Percentiles rank a stretch among this genome's conserved stretches.
Evolutionary conservation across 2,888 invertebrate species (phyloP).

Genomic region (Glyphotaelius pellucidus): DNA sequence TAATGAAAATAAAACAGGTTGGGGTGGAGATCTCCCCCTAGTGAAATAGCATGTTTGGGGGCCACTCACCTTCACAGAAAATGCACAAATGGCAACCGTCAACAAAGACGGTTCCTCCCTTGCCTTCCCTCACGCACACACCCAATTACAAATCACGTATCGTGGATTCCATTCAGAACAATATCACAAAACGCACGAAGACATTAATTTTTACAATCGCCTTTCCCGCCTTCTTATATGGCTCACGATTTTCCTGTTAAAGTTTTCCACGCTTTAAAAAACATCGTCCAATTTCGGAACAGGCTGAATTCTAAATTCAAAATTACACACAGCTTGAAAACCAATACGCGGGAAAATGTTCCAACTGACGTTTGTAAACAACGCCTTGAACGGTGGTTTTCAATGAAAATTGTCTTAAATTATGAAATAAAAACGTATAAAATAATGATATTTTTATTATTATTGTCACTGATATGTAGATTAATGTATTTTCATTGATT

Average conservation of each 20-base stretch:
- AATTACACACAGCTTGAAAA: slow-evolving; percentile 1
- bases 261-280: slow-evolving; percentile 22
- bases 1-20: neutral
- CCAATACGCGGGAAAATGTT: slow-evolving; percentile 47
- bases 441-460: neutral
- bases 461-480: slow-evolving; percentile 40
- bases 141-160: slow-evolving; percentile 48
- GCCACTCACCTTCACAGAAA: slow-evolving; percentile 66
- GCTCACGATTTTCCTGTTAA: neutral
- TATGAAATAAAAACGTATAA: neutral
- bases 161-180: slow-evolving; percentile 36
- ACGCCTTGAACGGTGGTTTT: slow-evolving; percentile 10
- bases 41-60: slow-evolving; percentile 29
- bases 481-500: slow-evolving; percentile 24
- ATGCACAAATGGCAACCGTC: slow-evolving; percentile 56
- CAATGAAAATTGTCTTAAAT: neutral
- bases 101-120: slow-evolving; percentile 50
- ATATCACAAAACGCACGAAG: slow-evolving; percentile 34
- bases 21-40: neutral
- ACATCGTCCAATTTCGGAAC: slow-evolving; percentile 3
- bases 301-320: slow-evolving; percentile 46
- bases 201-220: neutral
- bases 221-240: slow-evolving; percentile 40
- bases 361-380: slow-evolving; percentile 51
- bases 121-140: slow-evolving; percentile 46